Evolutionary conservation across 2,888 invertebrate species (phyloP).

Genomic region (Lapara coniferarum): DNA sequence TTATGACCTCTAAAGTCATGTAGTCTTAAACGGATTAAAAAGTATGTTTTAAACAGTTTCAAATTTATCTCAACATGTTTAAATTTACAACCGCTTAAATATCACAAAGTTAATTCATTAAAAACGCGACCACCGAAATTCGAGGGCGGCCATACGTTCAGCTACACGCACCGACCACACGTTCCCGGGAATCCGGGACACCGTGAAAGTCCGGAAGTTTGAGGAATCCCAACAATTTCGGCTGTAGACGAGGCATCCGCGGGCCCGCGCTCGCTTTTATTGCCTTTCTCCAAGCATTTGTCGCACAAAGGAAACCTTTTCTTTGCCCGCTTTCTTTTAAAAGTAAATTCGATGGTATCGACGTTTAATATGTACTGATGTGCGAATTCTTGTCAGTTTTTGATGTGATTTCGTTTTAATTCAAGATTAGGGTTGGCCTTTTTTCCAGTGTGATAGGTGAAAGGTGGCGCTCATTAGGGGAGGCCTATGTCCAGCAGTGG

Average conservation of each 20-base stretch:
- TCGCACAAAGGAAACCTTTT: constrained; percentile 26
- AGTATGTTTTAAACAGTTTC: too few species aligned
- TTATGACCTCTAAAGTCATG: too few species aligned
- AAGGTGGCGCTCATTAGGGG: too few species aligned
- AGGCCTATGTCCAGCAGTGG: too few species aligned
- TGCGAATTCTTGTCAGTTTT: neutral
- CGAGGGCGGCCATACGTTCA: neutral
- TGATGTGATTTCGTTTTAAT: neutral
- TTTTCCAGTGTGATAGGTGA: neutral
- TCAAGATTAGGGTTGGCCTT: neutral
- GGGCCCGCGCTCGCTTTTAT: constrained; percentile 57
- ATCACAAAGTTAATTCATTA: neutral
- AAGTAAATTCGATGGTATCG: constrained; percentile 22
- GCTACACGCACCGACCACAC: constrained; percentile 51
- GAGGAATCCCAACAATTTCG: constrained; percentile 64
- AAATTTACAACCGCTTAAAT: neutral
- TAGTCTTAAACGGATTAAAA: too few species aligned
- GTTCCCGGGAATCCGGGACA: constrained; percentile 61
- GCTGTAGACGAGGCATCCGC: constrained; percentile 38
- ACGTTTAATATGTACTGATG: constrained; percentile 20
- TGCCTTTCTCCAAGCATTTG: constrained; percentile 58
- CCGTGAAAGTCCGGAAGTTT: constrained; percentile 67
- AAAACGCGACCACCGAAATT: neutral
- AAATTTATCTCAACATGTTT: too few species aligned
- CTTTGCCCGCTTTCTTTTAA: constrained; percentile 18